Evolutionary conservation across 2,113 vertebrate genomes (phyloP).

Genomic region (Spea multiplicata): DNA sequence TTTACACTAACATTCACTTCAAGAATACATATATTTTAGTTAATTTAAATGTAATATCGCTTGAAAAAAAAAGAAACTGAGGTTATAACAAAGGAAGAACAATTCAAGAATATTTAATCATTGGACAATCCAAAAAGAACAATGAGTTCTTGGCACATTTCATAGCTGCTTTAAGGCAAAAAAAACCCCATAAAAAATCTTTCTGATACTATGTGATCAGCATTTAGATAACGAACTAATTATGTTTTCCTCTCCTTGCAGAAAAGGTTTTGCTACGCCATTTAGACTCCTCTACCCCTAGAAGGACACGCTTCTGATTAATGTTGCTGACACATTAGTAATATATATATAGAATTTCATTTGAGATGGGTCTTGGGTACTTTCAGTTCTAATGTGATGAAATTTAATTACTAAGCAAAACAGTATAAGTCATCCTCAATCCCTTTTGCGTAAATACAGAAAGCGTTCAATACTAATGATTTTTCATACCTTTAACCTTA

Average conservation of each 20-base stretch:
- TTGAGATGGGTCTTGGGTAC: conserved; percentile 33
- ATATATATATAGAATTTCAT: conserved; percentile 42
- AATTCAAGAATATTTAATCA: no score
- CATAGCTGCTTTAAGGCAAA: conserved; percentile 2
- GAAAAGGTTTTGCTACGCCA: conserved; percentile 26
- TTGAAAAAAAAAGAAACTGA: no score
- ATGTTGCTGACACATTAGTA: conserved; percentile 42
- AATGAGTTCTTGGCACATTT: not conserved
- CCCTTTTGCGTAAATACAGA: conserved; percentile 13
- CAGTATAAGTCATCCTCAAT: conserved; percentile 4
- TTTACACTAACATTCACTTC: no score
- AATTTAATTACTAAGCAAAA: conserved; percentile 25
- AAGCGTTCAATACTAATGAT: not conserved
- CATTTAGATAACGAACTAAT: conserved; percentile 37
- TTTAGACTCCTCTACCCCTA: conserved; percentile 34
- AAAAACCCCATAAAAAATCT: not conserved
- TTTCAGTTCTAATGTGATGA: conserved; percentile 13
- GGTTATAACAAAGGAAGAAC: no score
- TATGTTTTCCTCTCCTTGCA: conserved; percentile 21
- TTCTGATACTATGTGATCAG: conserved; percentile 26
- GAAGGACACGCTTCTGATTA: conserved; percentile 31
- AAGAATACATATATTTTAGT: no score
- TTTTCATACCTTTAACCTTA: no score
- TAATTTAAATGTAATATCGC: no score
- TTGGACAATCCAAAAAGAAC: not conserved